phyloP scores from a whole-genome alignment of 2,113 vertebrate genomes.

The Trematocara macrostoma region DNA sequence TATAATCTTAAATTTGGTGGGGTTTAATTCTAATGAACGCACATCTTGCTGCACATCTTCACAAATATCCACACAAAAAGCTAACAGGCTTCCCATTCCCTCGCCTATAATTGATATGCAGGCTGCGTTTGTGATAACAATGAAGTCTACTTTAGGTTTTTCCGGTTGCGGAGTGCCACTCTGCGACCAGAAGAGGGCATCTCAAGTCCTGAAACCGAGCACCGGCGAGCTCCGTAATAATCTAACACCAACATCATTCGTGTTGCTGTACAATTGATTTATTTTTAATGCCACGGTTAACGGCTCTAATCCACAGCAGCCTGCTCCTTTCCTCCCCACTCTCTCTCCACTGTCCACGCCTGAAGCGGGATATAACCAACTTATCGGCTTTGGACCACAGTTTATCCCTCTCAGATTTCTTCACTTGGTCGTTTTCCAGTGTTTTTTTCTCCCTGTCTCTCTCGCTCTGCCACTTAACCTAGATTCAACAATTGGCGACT shows the following conservation, averaged over 20 bases:
- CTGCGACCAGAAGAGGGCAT: slow-evolving; percentile 57
- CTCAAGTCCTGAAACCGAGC: slow-evolving; percentile 29
- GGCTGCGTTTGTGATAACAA: slow-evolving; percentile 13
- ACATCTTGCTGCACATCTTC: background rate
- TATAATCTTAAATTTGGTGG: background rate
- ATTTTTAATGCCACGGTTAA: slow-evolving; percentile 49
- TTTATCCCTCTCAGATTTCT: background rate
- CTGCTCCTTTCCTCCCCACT: slow-evolving; percentile 1
- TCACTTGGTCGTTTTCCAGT: background rate
- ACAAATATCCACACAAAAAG: background rate
- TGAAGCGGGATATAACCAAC: slow-evolving; percentile 6
- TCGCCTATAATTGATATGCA: slow-evolving; percentile 25
- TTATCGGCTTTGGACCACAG: slow-evolving; percentile 7
- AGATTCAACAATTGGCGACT: slow-evolving; percentile 45
- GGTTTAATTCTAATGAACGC: background rate
- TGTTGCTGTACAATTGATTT: slow-evolving; percentile 63
- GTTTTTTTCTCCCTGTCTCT: background rate
- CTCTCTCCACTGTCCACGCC: background rate
- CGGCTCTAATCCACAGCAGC: slow-evolving; percentile 34
- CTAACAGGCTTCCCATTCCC: background rate
- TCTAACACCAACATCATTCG: slow-evolving; percentile 43
- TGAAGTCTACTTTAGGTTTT: background rate
- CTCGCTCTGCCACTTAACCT: slow-evolving; percentile 12
- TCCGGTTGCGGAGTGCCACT: background rate
- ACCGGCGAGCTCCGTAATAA: background rate